Base-by-base conservation (phyloP, 1,140 invertebrate species). In the Pantala flavescens region DNA sequence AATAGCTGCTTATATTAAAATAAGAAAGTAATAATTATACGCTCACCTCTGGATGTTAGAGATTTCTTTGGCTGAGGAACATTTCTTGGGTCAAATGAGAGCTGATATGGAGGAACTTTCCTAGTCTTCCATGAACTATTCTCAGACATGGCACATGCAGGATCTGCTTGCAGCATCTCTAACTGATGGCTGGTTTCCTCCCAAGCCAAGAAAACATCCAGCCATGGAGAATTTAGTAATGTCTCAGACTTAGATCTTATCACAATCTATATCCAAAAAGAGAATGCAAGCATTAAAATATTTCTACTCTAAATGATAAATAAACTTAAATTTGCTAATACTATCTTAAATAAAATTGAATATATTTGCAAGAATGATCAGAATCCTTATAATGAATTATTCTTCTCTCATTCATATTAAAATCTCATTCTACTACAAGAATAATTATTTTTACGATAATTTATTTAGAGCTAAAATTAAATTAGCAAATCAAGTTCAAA, bases 141-240 rank as follows among this genome's bases (percentile, higher is more conserved):
- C 83, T 99, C 96, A 78, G 93, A 87, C 70, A 86, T 80, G 0
- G 93, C 93, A 81, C 93, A 97, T 5, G 88, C 83, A 0, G 87
- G 82, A 78, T 95, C 93, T 7, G 91, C 89, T 84, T 99, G 97
- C 14, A 88, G 84, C 76, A 88, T 85, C 81, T 98, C 97, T 63
- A 99, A 81, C 77, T 90, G 88, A 80, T 93, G 98, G 83, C 96
- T 98, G 0, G 96, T 98, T 81, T 97, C 93, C 84, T 99, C 97
- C 97, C 97, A 99, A 77, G 91, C 87, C 79, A 89, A 86, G 81
- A 93, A 90, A 24, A 96, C 82, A 0, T 86, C 80, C 23, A 87
- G 81, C 24, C 97, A 85, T 7, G 84, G 84, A 19, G 88, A 87
- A 43, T 89, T 81, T 0, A 98, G 79, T 0, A 93, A 85, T 24